Percentiles rank a stretch among this genome's conserved stretches.
These are phyloP conservation scores for Penaeus vannamei DNA, from an alignment of 1,140 invertebrate species.

Conservation along the genomic window DNA sequence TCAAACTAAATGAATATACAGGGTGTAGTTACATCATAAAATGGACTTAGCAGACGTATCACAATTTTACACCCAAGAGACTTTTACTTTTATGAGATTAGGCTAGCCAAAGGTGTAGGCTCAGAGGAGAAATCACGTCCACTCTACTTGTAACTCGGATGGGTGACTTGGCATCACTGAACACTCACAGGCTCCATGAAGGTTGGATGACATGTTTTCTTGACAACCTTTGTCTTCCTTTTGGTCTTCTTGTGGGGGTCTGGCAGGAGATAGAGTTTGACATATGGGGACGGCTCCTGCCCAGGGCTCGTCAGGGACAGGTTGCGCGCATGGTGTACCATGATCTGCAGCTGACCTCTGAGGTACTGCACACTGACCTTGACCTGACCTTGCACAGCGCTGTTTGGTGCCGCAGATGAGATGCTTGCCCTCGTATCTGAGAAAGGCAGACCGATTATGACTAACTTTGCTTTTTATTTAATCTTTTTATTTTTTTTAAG, in stretches of 20 bases:
- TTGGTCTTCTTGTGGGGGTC: constrained; percentile 89
- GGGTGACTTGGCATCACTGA: constrained; percentile 53
- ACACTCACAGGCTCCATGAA: constrained; percentile 95
- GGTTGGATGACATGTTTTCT: constrained; percentile 92
- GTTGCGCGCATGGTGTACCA: constrained; percentile 91
- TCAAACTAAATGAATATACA: no score
- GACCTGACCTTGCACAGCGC: constrained; percentile 76
- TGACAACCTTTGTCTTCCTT: constrained; percentile 94
- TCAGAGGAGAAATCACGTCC: background rate
- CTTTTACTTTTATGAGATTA: constrained; percentile 14
- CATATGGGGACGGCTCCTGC: constrained; percentile 90
- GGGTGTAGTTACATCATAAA: no score
- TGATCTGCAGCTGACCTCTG: constrained; percentile 84
- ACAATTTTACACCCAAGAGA: background rate
- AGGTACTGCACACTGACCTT: constrained; percentile 89
- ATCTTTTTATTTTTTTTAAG: background rate
- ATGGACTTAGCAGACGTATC: no score
- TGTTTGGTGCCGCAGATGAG: background rate
- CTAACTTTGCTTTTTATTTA: background rate
- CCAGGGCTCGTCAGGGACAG: constrained; percentile 80
- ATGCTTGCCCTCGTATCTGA: background rate
- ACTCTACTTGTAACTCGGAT: constrained; percentile 58
- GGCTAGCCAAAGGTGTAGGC: background rate
- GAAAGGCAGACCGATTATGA: background rate
- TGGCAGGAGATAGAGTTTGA: constrained; percentile 92